phyloP scores from a whole-genome alignment of 1,140 invertebrate genomes.

The Pseudoatta argentina region DNA sequence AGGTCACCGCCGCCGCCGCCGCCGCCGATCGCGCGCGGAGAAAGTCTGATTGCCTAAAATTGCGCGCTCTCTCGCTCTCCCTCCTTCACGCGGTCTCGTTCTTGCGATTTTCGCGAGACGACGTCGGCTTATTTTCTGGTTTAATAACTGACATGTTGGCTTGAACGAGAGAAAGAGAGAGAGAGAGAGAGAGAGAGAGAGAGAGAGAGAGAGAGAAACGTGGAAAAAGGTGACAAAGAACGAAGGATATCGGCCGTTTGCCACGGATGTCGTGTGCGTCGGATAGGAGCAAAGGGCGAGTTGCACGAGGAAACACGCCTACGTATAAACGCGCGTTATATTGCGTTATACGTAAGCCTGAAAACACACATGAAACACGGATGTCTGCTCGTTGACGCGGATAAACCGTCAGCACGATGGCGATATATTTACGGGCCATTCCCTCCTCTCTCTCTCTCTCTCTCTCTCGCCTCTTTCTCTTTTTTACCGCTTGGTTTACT shows the following conservation, averaged over 20 bases:
- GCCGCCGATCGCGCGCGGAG: constrained; percentile 29
- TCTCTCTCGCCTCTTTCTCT: background rate
- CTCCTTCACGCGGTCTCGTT: background rate
- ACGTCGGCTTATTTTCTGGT: constrained; percentile 43
- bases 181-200: constrained; percentile 15
- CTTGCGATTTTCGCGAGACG: constrained; percentile 10
- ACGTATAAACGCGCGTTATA: constrained; percentile 72
- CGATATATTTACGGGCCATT: constrained; percentile 70
- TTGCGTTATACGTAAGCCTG: constrained; percentile 68
- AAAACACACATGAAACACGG: constrained; percentile 59
- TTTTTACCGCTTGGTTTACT: constrained; percentile 35
- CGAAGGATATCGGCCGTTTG: no score
- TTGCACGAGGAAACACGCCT: constrained; percentile 23
- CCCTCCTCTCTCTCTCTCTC: no score
- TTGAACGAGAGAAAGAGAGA: background rate
- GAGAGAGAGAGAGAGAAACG: constrained; percentile 1
- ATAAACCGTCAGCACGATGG: constrained; percentile 70
- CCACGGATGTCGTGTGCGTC: background rate
- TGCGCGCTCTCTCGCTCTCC: background rate
- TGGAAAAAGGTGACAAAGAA: no score
- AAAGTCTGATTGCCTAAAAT: constrained; percentile 62
- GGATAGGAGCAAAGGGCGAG: constrained; percentile 52
- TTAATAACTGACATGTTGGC: constrained; percentile 67
- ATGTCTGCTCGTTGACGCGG: constrained; percentile 71
- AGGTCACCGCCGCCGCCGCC: constrained; percentile 52